Conservation (phyloP, 2,797 vertebrate species). For the Ctenopoma multispine region DNA sequence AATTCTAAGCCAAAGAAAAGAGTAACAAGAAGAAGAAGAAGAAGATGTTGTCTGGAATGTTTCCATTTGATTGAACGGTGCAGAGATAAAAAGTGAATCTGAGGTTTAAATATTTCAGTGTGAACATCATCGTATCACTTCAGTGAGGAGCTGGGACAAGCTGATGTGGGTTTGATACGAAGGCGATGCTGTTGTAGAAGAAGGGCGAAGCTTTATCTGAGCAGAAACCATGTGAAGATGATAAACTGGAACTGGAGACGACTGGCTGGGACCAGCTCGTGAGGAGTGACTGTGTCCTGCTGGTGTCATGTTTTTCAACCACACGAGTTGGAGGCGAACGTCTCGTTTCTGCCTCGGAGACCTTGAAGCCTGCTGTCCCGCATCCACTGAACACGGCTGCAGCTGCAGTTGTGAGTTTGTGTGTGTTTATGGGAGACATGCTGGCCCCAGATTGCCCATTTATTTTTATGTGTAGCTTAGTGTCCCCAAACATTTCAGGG, state of each 20-base stretch:
- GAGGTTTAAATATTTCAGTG: no score
- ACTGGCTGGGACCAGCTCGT: no score
- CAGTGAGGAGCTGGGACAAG: no score
- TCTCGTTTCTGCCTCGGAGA: constrained; percentile 24
- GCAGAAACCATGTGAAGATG: neutral
- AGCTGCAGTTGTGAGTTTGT: constrained; percentile 19
- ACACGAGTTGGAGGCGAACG: neutral
- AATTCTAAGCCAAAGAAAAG: neutral
- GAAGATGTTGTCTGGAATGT: neutral
- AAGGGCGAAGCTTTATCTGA: no score
- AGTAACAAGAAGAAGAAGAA: neutral
- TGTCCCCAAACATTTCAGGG: constrained; percentile 38
- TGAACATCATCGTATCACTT: no score
- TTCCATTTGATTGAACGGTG: neutral
- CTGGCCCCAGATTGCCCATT: neutral
- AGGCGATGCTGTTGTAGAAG: no score
- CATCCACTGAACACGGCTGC: constrained; percentile 10
- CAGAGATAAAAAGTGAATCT: no score
- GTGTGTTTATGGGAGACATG: constrained; percentile 21
- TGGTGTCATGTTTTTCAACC: neutral
- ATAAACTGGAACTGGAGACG: neutral
- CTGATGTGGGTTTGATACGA: no score
- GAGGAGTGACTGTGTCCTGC: no score
- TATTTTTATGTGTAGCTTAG: constrained; percentile 44
- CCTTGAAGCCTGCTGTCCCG: constrained; percentile 43